A percentile compares a stretch with the other conserved stretches of the same genome.
Evolutionary conservation across 1,140 invertebrate genomes (phyloP).

Genomic region (Anastatus disparis): DNA sequence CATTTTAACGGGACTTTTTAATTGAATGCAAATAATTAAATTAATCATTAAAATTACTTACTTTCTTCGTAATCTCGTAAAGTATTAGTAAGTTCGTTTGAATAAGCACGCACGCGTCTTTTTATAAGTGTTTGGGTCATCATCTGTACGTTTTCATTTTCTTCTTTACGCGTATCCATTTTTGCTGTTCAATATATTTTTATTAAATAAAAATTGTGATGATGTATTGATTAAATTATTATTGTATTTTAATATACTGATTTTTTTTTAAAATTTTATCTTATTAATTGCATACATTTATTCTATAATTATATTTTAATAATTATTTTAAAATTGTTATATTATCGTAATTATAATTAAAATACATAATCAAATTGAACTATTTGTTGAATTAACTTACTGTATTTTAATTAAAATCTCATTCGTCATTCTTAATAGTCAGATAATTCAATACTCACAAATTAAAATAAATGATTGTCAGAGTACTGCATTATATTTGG

Average conservation of each 20-base stretch:
- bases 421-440: too few species aligned
- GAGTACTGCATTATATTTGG: neutral
- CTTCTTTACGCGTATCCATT: constrained; percentile 36
- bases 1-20: too few species aligned
- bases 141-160: constrained; percentile 44
- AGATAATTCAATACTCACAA: neutral
- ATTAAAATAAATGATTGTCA: neutral
- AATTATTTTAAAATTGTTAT: neutral
- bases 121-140: constrained; percentile 41
- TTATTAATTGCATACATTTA: too few species aligned
- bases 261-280: too few species aligned
- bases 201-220: too few species aligned
- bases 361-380: too few species aligned
- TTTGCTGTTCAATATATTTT: constrained; percentile 18
- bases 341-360: neutral
- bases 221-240: too few species aligned
- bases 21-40: too few species aligned
- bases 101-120: constrained; percentile 41
- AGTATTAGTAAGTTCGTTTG: constrained; percentile 43
- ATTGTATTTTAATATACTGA: too few species aligned
- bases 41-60: constrained; percentile 29
- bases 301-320: too few species aligned
- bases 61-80: constrained; percentile 52
- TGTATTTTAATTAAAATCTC: too few species aligned
- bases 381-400: too few species aligned